Conservation (phyloP, 2,888 invertebrate genomes). For the Elgonia sp. region DNA sequence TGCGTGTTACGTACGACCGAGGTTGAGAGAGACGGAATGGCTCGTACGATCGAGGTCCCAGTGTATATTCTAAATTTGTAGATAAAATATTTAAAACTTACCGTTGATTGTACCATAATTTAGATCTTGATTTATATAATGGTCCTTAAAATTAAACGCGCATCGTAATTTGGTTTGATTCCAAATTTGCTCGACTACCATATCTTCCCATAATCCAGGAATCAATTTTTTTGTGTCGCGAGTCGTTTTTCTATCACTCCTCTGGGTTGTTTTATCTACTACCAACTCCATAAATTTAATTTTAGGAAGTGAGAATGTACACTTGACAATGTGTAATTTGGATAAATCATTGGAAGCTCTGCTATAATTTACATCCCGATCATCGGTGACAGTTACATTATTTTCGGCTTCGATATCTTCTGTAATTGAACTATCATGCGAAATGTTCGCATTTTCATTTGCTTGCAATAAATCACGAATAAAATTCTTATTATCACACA, state of each 20-base stretch:
- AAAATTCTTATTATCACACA: conserved; percentile 13
- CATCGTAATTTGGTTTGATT: background rate
- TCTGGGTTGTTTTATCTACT: background rate
- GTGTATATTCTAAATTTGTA: too few relatives aligned
- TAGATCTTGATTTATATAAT: background rate
- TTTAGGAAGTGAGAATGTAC: background rate
- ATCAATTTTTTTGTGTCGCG: background rate
- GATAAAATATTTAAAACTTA: background rate
- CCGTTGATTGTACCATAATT: background rate
- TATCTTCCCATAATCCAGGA: background rate
- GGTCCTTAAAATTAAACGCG: background rate
- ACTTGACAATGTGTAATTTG: background rate
- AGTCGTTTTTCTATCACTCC: background rate
- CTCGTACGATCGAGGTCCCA: too few relatives aligned
- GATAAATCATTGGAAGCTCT: too few relatives aligned
- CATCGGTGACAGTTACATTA: too few relatives aligned
- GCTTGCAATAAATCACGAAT: background rate
- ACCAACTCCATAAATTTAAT: background rate
- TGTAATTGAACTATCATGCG: too few relatives aligned
- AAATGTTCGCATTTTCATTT: background rate
- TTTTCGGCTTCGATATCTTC: too few relatives aligned
- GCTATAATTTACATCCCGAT: too few relatives aligned
- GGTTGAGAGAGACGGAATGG: too few relatives aligned
- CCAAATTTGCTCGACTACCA: background rate
- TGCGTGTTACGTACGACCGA: too few relatives aligned